phyloP scores from a whole-genome alignment of 1,140 invertebrate genomes.

The Himalopsyche phryganea region DNA sequence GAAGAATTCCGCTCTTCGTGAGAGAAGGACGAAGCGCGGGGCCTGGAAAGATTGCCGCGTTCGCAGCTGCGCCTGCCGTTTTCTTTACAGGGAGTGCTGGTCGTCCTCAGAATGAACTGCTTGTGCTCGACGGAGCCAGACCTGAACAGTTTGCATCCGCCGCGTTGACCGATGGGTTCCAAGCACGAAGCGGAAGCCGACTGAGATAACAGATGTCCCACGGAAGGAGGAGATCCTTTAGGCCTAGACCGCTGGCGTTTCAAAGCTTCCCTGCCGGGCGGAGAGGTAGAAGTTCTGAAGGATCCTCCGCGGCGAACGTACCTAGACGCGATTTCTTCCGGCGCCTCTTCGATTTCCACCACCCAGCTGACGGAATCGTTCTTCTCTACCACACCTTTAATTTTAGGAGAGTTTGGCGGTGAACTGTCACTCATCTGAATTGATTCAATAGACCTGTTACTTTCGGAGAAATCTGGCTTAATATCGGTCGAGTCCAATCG shows the following conservation, averaged over 20 bases:
- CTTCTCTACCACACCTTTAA: conserved; percentile 78
- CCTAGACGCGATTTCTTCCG: conserved; percentile 59
- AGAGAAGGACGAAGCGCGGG: conserved; percentile 16
- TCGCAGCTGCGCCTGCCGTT: conserved; percentile 2
- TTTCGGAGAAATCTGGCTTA: conserved; percentile 12
- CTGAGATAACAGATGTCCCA: conserved; percentile 50
- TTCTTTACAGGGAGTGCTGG: conserved; percentile 27
- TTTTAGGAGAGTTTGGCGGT: conserved; percentile 60
- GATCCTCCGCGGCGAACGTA: conserved; percentile 56
- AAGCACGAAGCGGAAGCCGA: conserved; percentile 54
- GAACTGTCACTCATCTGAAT: conserved; percentile 39
- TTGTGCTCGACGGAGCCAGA: conserved; percentile 30
- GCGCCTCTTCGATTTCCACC: conserved; percentile 68
- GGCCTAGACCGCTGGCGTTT: conserved; percentile 21
- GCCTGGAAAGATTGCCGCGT: neutral
- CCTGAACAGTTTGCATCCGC: conserved; percentile 22
- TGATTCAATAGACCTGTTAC: conserved; percentile 16
- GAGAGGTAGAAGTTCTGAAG: conserved; percentile 47
- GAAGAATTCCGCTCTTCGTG: conserved; percentile 6
- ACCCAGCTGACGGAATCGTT: conserved; percentile 81
- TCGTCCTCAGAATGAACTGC: conserved; percentile 3
- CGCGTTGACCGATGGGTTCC: conserved; percentile 16
- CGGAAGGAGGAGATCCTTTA: conserved; percentile 40
- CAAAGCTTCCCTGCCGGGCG: conserved; percentile 38
- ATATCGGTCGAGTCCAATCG: conserved; percentile 17